Percentiles rank a stretch among this genome's conserved stretches.
Evolutionary conservation across 2,888 invertebrate genomes (phyloP).

Genomic region (Ennomos fuscantarius): DNA sequence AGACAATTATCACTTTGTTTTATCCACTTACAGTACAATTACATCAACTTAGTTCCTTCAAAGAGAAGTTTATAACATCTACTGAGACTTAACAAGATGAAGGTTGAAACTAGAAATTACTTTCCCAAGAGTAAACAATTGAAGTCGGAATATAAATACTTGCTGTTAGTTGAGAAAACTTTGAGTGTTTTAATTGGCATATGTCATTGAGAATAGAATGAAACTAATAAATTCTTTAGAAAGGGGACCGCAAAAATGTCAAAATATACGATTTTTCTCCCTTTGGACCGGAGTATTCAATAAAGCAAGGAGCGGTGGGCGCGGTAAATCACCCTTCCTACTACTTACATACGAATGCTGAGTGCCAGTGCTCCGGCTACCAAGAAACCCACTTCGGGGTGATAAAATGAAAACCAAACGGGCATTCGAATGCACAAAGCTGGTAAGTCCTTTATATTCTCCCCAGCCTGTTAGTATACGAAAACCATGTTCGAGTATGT

Average conservation of each 20-base stretch:
- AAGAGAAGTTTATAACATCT: slow-evolving; percentile 19
- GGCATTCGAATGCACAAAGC: slow-evolving; percentile 27
- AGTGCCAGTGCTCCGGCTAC: slow-evolving; percentile 53
- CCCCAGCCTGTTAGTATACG: slow-evolving; percentile 21
- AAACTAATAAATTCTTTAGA: slow-evolving; percentile 68
- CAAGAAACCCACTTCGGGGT: slow-evolving; percentile 20
- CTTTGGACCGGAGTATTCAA: slow-evolving; percentile 74
- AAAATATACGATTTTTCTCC: slow-evolving; percentile 81
- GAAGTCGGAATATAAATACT: slow-evolving; percentile 18
- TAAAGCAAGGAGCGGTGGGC: slow-evolving; percentile 64
- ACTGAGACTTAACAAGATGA: slow-evolving; percentile 23
- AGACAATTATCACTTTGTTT: slow-evolving; percentile 18
- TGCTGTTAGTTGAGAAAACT: slow-evolving; percentile 14
- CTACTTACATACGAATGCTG: slow-evolving; percentile 54
- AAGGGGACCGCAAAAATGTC: slow-evolving; percentile 56
- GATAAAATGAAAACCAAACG: slow-evolving; percentile 32
- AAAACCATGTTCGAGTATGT: slow-evolving; percentile 19
- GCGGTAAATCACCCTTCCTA: slow-evolving; percentile 72
- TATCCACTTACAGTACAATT: slow-evolving; percentile 23
- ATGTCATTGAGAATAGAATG: slow-evolving; percentile 68
- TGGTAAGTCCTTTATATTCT: slow-evolving; percentile 21
- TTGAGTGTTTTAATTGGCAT: slow-evolving; percentile 67
- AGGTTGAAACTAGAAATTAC: slow-evolving; percentile 22
- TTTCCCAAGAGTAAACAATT: slow-evolving; percentile 9
- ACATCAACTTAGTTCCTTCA: slow-evolving; percentile 24